These are phyloP conservation scores for Carposina sasakii DNA, from an alignment of 1,140 invertebrate genomes.

Conservation along the genomic window DNA sequence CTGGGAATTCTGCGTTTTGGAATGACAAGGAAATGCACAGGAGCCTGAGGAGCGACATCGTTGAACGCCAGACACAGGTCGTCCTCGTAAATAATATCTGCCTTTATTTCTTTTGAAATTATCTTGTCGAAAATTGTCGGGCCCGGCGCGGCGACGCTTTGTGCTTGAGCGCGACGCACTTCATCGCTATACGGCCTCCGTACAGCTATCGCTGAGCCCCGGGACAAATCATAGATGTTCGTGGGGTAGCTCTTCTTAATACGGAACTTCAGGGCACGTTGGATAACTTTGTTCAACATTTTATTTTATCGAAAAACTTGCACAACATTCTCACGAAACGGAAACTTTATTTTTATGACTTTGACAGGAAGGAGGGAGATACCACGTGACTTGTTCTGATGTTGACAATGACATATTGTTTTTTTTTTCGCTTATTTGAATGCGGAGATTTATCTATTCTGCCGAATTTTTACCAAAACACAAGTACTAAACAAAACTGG, in stretches of 20 bases:
- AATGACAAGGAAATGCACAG: slow-evolving; percentile 89
- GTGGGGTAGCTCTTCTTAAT: slow-evolving; percentile 60
- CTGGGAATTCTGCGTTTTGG: slow-evolving; percentile 80
- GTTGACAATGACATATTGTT: too few species aligned
- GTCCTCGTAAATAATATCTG: slow-evolving; percentile 88
- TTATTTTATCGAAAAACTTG: slow-evolving; percentile 31
- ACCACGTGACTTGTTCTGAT: too few species aligned
- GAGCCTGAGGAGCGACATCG: slow-evolving; percentile 84
- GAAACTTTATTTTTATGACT: slow-evolving; percentile 5
- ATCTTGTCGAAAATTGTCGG: slow-evolving; percentile 88
- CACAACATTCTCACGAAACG: slow-evolving; percentile 18
- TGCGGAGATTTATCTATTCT: too few species aligned
- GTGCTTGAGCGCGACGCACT: slow-evolving; percentile 52
- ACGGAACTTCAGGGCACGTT: slow-evolving; percentile 58
- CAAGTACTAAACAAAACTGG: too few species aligned
- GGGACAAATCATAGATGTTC: slow-evolving; percentile 60
- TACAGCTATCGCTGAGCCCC: slow-evolving; percentile 51
- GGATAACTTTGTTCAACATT: slow-evolving; percentile 65
- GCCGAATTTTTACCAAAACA: too few species aligned
- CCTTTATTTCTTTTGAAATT: slow-evolving; percentile 82
- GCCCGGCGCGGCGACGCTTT: slow-evolving; percentile 38
- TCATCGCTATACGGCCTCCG: slow-evolving; percentile 59
- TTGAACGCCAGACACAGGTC: slow-evolving; percentile 85
- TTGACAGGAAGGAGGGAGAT: too few species aligned
- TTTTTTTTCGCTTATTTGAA: too few species aligned